A percentile compares a stretch with the other conserved stretches of the same genome.
Conservation (phyloP, 2,888 invertebrate species). For the Polietes domitor region DNA sequence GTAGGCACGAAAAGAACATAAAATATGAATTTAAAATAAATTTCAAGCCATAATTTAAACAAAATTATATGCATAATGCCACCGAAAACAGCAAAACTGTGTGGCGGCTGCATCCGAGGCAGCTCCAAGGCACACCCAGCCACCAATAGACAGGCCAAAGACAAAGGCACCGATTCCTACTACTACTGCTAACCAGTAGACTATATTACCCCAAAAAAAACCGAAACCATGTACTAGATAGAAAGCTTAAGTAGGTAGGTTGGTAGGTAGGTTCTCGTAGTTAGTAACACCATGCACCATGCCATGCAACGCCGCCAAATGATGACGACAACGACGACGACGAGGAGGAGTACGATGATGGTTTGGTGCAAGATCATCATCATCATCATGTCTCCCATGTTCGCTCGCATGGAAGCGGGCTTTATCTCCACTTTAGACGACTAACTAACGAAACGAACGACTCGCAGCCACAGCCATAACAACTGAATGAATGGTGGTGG, state of each 20-base stretch:
- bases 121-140: slow-evolving; percentile 52
- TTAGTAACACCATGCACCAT: background rate
- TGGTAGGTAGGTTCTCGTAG: background rate
- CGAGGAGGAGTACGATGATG: background rate
- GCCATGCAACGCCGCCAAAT: slow-evolving; percentile 4
- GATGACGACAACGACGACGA: slow-evolving; percentile 6
- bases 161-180: background rate
- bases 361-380: background rate
- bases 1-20: slow-evolving; percentile 43
- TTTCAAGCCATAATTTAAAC: slow-evolving; percentile 51
- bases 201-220: background rate
- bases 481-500: background rate
- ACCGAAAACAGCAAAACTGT: slow-evolving; percentile 50
- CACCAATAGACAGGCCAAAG: background rate
- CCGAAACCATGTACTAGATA: slow-evolving; percentile 22
- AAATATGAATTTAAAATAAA: slow-evolving; percentile 54
- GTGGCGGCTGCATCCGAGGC: background rate
- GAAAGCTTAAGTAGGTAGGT: background rate
- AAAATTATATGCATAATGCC: slow-evolving; percentile 63
- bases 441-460: slow-evolving; percentile 46
- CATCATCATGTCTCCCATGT: background rate
- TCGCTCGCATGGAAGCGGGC: slow-evolving; percentile 38
- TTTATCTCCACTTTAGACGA: slow-evolving; percentile 44
- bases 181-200: background rate
- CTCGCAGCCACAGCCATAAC: background rate